Percentiles rank a stretch among this genome's conserved stretches.
Evolutionary conservation across 2,797 vertebrate species (phyloP).

Genomic region (Alauda arvensis): DNA sequence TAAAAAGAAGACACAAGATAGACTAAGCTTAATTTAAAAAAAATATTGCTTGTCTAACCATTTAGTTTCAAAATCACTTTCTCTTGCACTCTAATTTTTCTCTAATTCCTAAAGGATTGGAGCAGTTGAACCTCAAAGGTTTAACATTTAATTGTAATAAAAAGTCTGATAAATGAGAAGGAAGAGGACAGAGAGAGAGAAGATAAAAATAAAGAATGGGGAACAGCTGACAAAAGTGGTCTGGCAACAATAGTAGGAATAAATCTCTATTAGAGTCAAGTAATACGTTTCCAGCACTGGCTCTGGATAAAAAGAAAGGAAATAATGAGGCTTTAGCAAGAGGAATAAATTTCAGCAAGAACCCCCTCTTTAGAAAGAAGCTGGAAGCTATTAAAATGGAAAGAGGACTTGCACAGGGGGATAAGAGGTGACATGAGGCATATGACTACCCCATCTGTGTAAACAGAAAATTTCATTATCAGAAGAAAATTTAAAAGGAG

Average conservation of each 20-base stretch:
- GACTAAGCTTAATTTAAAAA: neutral
- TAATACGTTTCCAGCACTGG: neutral
- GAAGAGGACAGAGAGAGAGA: neutral
- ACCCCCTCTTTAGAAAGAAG: neutral
- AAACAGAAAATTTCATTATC: neutral
- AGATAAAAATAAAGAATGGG: neutral
- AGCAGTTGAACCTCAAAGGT: neutral
- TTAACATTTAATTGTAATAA: neutral
- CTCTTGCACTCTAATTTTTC: neutral
- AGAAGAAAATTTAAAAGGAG: neutral
- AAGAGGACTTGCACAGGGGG: neutral
- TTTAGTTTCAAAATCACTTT: neutral
- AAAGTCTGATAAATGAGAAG: neutral
- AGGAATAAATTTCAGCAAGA: neutral
- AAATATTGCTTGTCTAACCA: neutral
- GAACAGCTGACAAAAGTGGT: neutral
- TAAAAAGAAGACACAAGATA: neutral
- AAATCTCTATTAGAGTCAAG: constrained; percentile 4
- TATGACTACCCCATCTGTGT: neutral
- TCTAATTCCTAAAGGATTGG: neutral
- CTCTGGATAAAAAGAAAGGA: neutral
- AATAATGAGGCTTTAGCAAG: neutral
- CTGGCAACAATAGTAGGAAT: neutral
- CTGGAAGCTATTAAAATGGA: neutral
- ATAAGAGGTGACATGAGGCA: neutral